These are phyloP conservation scores for Caenorhabditis sulstoni DNA, from an alignment of 2,888 invertebrate genomes.

Conservation along the genomic window DNA sequence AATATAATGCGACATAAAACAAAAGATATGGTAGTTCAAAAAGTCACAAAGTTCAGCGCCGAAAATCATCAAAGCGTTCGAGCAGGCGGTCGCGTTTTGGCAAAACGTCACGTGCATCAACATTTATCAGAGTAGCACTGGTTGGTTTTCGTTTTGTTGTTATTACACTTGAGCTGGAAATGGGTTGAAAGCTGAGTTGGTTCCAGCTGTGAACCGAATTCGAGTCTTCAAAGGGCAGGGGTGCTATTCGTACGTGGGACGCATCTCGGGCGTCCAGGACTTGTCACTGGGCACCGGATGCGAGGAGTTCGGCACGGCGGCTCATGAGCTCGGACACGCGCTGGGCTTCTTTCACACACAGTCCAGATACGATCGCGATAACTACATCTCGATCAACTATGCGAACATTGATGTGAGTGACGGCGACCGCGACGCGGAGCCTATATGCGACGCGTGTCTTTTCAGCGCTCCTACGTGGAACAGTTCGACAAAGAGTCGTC, in stretches of 20 bases:
- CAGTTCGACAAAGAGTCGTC: constrained; percentile 75
- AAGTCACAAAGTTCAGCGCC: constrained; percentile 59
- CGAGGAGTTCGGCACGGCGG: constrained; percentile 70
- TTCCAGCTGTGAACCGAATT: constrained; percentile 46
- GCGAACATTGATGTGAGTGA: constrained; percentile 52
- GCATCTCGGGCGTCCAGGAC: constrained; percentile 72
- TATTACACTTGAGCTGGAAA: too few species aligned
- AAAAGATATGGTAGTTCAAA: too few species aligned
- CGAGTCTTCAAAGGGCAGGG: constrained; percentile 62
- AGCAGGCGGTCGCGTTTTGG: constrained; percentile 73
- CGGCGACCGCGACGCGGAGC: not conserved
- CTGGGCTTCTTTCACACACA: constrained; percentile 76
- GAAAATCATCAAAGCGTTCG: constrained; percentile 60
- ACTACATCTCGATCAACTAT: constrained; percentile 54
- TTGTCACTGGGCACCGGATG: constrained; percentile 78
- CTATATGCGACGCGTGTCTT: not conserved
- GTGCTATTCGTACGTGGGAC: constrained; percentile 76
- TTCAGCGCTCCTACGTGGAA: constrained; percentile 64
- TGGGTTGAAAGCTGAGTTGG: too few species aligned
- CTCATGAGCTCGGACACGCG: constrained; percentile 75
- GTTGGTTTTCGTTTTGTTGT: constrained; percentile 6
- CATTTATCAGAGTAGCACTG: constrained; percentile 69
- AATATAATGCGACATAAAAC: too few species aligned
- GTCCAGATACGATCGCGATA: constrained; percentile 57
- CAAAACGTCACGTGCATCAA: constrained; percentile 74